Evolutionary conservation across 2,113 vertebrate species (phyloP).

Genomic region (Catagonus wagneri): DNA sequence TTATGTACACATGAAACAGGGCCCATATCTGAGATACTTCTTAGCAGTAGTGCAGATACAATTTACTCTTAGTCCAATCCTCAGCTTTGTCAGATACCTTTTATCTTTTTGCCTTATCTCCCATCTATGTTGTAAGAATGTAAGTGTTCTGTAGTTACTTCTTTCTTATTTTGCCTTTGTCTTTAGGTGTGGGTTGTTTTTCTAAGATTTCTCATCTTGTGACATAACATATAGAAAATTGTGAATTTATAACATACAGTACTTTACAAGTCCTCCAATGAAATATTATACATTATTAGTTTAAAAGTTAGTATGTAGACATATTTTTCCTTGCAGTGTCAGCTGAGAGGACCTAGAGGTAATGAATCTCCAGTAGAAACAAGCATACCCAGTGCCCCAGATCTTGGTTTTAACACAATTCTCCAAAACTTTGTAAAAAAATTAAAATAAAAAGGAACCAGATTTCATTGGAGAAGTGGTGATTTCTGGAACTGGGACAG

Average conservation of each 20-base stretch:
- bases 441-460: neutral
- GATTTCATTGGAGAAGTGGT: neutral
- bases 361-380: no score
- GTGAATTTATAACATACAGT: constrained; percentile 9
- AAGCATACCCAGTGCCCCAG: neutral
- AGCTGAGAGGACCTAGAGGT: no score
- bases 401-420: neutral
- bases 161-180: constrained; percentile 43
- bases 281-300: neutral
- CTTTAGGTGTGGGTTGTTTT: constrained; percentile 37
- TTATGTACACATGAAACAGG: neutral
- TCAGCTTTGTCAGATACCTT: constrained; percentile 12
- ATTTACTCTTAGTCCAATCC: neutral
- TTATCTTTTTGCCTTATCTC: neutral
- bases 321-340: no score
- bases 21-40: neutral
- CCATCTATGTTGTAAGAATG: neutral
- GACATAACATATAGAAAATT: neutral
- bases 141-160: neutral
- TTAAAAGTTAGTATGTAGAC: neutral
- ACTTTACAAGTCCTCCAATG: constrained; percentile 10
- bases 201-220: neutral
- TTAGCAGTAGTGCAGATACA: neutral
- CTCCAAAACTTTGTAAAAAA: neutral
- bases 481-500: neutral